These are phyloP conservation scores for Macrostomum cliftonense DNA, from an alignment of 2,888 invertebrate genomes.

Conservation along the genomic window DNA sequence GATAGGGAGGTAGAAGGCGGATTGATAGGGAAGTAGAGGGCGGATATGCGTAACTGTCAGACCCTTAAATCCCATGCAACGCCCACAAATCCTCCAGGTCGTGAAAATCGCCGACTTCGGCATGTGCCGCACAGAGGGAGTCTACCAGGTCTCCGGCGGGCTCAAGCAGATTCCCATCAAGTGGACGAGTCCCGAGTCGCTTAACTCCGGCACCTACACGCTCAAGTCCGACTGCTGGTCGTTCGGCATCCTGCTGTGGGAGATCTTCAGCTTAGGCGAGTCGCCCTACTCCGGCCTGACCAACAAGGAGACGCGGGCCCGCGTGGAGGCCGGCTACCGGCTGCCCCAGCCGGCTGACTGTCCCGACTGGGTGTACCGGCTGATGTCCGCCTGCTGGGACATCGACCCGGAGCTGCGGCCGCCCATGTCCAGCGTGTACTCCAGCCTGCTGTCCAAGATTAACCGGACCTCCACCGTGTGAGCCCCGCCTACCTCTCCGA, in stretches of 20 bases:
- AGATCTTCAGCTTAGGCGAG: conserved; percentile 77
- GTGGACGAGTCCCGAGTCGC: conserved; percentile 90
- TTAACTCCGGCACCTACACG: conserved; percentile 58
- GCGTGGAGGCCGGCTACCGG: conserved; percentile 74
- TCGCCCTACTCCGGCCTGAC: conserved; percentile 82
- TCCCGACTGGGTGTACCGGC: conserved; percentile 65
- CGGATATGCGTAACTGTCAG: no score
- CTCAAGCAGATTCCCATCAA: conserved; percentile 97
- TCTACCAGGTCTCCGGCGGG: conserved; percentile 85
- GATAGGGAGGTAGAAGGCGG: no score
- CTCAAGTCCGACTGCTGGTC: conserved; percentile 75
- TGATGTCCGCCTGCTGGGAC: conserved; percentile 83
- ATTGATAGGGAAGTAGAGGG: no score
- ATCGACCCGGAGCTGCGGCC: conserved; percentile 74
- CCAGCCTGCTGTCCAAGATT: no score
- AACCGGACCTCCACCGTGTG: no score
- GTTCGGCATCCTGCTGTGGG: conserved; percentile 85
- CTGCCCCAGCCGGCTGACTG: conserved; percentile 77
- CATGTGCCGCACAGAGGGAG: conserved; percentile 88
- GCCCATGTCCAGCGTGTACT: conserved; percentile 24
- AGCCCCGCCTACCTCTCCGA: no score
- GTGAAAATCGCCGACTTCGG: conserved; percentile 95
- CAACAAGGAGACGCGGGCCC: conserved; percentile 76
- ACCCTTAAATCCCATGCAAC: no score
- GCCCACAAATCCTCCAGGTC: no score